Evolutionary conservation across 2,113 vertebrate species (phyloP), one percentile per base, ranked within the genome.

Genomic region (Stigmatopora nigra): DNA sequence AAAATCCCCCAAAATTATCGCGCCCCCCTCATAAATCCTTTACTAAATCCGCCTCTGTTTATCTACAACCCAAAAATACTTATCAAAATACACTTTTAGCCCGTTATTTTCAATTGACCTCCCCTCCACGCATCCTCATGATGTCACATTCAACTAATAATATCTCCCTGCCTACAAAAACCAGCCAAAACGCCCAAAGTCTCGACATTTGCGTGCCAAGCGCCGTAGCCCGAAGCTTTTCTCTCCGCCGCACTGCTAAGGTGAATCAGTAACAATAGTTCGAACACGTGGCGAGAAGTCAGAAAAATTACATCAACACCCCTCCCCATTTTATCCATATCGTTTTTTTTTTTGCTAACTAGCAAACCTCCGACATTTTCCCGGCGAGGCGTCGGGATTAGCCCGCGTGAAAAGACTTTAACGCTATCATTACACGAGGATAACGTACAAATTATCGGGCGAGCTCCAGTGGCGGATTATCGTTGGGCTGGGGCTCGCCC

Each of bases 361-460:
- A 78, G 76, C 75, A 78, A 77, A 80, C 61, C 89, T 53, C 19
- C 81, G 81, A 87, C 78, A 85, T 78, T 83, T 83, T 71, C 85
- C 87, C 84, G 74, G 60, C 81, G 80, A 71, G 77, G 22, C 52
- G 71, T 19, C 49, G 70, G 91, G 94, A 93, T 95, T 93, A 94
- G 86, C 87, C 78, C 81, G 86, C 77, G 85, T 92, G 77, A 92
- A 94, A 93, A 92, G 87, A 91, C 89, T 92, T 90, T 88, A 92
- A 92, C 89, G 92, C 92, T 90, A 93, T 94, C 92, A 94, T 95
- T 94, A 92, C 92, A 92, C 89, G 87, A 89, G 92, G 91, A 93
- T 92, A 89, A 92, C 90, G 89, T 90, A 86, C 89, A 90, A 94
- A 96, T 95, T 89, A 94, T 93, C 90, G 86, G 87, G 84, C 86